phyloP scores from a whole-genome alignment of 2,113 vertebrate species.

The Notothenia coriiceps region DNA sequence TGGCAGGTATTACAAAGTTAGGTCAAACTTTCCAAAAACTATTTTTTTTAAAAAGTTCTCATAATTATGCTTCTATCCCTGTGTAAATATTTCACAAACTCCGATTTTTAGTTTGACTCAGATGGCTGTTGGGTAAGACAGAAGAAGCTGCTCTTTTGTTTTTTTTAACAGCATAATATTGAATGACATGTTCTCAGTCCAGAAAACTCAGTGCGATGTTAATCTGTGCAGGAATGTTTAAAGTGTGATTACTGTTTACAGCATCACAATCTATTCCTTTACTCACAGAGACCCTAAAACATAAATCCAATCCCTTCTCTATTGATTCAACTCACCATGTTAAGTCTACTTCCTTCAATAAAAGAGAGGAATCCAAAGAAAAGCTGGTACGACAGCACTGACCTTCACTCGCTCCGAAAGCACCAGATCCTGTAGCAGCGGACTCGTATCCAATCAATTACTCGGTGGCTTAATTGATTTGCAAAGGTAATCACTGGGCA shows the following conservation, averaged over 20 bases:
- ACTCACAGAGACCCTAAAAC: constrained; percentile 36
- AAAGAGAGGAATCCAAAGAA: constrained; percentile 37
- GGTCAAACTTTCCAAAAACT: neutral
- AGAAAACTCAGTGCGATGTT: constrained; percentile 12
- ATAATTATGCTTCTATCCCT: neutral
- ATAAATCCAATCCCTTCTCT: constrained; percentile 54
- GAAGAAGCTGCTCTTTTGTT: no score
- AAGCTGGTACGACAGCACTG: constrained; percentile 50
- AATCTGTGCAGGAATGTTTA: constrained; percentile 4
- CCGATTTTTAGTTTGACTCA: no score
- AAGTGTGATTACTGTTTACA: constrained; percentile 36
- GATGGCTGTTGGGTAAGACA: no score
- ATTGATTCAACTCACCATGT: constrained; percentile 57
- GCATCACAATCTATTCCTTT: constrained; percentile 31
- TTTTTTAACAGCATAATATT: no score
- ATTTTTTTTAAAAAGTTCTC: neutral
- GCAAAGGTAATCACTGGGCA: constrained; percentile 74
- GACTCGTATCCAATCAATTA: constrained; percentile 70
- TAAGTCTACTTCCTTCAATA: constrained; percentile 39
- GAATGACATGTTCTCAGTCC: no score
- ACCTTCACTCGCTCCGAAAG: constrained; percentile 69
- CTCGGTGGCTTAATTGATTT: constrained; percentile 73
- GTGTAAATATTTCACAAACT: neutral
- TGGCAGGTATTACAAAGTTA: neutral
- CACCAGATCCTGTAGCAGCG: constrained; percentile 48